These are phyloP conservation scores for Girardia tigrina DNA, from an alignment of 2,888 invertebrate genomes.

Conservation along the genomic window DNA sequence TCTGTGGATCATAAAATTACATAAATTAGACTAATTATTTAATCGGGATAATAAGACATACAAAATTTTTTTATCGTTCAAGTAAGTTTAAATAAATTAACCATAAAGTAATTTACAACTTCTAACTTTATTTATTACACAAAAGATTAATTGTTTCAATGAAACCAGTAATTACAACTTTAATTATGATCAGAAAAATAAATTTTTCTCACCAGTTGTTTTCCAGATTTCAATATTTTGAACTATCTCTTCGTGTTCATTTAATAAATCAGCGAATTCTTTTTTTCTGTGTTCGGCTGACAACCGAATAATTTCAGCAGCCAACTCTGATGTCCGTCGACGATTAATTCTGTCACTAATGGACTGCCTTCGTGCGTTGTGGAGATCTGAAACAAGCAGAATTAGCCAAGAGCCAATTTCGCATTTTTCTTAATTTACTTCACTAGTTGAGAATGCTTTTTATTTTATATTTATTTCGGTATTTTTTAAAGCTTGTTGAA, in stretches of 20 bases:
- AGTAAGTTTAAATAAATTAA: too few species aligned
- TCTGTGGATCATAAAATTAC: too few species aligned
- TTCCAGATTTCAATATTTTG: conserved; percentile 24
- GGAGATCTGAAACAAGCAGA: conserved; percentile 24
- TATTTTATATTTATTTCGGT: too few species aligned
- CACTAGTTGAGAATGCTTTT: too few species aligned
- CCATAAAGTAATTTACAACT: too few species aligned
- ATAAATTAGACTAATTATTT: too few species aligned
- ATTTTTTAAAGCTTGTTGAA: too few species aligned
- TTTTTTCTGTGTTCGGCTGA: conserved; percentile 29
- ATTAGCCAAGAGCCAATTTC: not conserved
- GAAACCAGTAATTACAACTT: not conserved
- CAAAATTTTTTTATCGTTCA: too few species aligned
- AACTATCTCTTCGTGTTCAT: conserved; percentile 31
- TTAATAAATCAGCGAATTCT: conserved; percentile 30
- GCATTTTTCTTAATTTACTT: too few species aligned
- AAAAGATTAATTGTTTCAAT: too few species aligned
- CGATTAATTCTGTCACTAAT: conserved; percentile 29
- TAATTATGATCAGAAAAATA: not conserved
- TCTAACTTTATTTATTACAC: too few species aligned
- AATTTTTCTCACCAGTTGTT: not conserved
- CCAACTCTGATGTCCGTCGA: conserved; percentile 29
- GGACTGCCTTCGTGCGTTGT: conserved; percentile 26
- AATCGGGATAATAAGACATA: too few species aligned
- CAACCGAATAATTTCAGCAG: conserved; percentile 33